Conservation (phyloP, 1,140 invertebrate genomes). For the Ostrea denselamellosa region DNA sequence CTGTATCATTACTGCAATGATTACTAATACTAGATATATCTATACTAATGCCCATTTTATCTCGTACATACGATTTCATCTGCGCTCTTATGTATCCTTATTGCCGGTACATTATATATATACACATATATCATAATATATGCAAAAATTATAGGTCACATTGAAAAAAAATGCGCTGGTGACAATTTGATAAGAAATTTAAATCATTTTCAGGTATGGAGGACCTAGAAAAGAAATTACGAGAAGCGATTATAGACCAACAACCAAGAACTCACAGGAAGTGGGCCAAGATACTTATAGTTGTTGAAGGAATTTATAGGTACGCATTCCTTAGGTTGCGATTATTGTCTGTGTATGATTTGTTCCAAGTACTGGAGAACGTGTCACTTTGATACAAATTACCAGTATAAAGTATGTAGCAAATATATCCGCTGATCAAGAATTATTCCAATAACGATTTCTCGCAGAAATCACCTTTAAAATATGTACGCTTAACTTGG, state of each 20-base stretch:
- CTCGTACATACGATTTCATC: no score
- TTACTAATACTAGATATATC: not conserved
- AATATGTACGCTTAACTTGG: not conserved
- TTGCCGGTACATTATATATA: not conserved
- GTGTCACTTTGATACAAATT: no score
- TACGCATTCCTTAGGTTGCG: constrained; percentile 52
- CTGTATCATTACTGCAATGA: not conserved
- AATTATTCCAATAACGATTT: no score
- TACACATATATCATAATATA: not conserved
- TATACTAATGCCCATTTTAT: no score
- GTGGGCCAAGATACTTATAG: constrained; percentile 95
- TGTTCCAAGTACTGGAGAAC: no score
- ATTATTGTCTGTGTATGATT: no score
- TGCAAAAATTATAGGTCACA: not conserved
- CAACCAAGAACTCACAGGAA: constrained; percentile 87
- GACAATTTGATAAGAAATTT: not conserved
- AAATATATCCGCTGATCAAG: no score
- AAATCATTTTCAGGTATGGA: constrained; percentile 84
- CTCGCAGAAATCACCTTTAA: no score
- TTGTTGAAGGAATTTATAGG: constrained; percentile 94
- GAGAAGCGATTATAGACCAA: constrained; percentile 88
- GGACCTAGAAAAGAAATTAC: constrained; percentile 89
- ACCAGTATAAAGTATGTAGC: no score
- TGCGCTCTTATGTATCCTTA: not conserved
- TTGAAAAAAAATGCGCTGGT: not conserved